Percentiles rank a stretch among this genome's conserved stretches.
phyloP scores from a whole-genome alignment of 2,113 vertebrate genomes.

The Gallinago undulata region DNA sequence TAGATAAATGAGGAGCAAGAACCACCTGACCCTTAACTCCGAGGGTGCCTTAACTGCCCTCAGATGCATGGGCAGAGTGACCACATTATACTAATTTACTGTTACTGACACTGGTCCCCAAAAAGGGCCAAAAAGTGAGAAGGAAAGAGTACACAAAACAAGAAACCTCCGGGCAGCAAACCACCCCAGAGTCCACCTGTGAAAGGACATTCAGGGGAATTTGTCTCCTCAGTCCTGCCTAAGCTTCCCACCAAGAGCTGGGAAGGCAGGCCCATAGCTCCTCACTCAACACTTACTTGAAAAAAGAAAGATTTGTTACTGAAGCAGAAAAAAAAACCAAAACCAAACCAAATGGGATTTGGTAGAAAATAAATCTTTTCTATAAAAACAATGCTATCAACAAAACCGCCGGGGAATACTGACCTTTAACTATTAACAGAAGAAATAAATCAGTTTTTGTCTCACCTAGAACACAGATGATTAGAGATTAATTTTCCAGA shows the following conservation, averaged over 20 bases:
- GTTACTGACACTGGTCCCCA: neutral
- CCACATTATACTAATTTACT: neutral
- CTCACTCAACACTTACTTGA: rapidly evolving
- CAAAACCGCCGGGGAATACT: neutral
- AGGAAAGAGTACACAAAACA: neutral
- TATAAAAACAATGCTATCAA: neutral
- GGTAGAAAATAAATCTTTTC: neutral
- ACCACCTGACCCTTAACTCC: neutral
- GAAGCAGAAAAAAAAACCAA: neutral
- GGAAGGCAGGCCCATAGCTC: neutral
- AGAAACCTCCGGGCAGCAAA: neutral
- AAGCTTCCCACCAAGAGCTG: neutral
- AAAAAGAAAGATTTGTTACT: neutral
- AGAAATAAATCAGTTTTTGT: neutral
- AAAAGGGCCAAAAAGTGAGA: neutral
- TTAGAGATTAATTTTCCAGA: neutral
- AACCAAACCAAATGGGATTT: neutral
- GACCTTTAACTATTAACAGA: neutral
- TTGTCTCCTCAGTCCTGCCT: neutral
- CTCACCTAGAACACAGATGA: neutral
- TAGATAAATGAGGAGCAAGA: neutral
- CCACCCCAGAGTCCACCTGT: neutral
- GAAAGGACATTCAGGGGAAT: neutral
- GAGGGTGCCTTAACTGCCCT: neutral
- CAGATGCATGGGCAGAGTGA: neutral